phyloP scores from a whole-genome alignment of 2,888 invertebrate genomes.

The Syritta pipiens region DNA sequence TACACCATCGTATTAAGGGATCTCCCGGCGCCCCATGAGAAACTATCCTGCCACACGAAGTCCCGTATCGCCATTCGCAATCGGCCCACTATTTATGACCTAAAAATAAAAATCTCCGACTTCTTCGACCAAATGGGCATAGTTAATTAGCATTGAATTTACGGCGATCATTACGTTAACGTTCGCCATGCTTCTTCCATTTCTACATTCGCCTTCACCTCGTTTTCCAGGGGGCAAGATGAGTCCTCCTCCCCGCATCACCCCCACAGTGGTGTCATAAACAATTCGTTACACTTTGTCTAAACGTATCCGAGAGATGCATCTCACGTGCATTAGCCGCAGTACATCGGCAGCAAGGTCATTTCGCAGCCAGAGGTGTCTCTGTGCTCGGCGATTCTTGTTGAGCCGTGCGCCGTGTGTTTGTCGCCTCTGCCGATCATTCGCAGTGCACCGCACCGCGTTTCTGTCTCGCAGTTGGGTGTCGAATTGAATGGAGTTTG shows the following conservation, averaged over 20 bases:
- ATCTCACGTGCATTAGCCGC: constrained; percentile 12
- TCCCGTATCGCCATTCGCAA: not conserved
- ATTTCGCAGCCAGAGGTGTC: too few relatives aligned
- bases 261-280: too few relatives aligned
- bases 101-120: not conserved
- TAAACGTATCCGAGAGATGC: constrained; percentile 36
- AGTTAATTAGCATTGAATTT: constrained; percentile 35
- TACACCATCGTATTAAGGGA: too few relatives aligned
- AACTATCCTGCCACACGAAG: too few relatives aligned
- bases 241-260: too few relatives aligned
- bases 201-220: not conserved
- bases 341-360: too few relatives aligned
- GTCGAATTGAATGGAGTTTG: constrained; percentile 49
- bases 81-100: not conserved
- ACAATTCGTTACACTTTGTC: constrained; percentile 55
- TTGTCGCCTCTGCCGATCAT: too few relatives aligned
- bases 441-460: not conserved
- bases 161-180: constrained; percentile 1
- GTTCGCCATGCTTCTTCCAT: not conserved
- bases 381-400: too few relatives aligned
- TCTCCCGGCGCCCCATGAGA: too few relatives aligned
- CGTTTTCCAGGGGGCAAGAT: constrained; percentile 11
- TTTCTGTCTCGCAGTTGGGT: constrained; percentile 42
- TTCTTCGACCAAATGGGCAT: constrained; percentile 11
- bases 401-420: too few relatives aligned